A percentile compares a stretch with the other conserved stretches of the same genome.
Conservation (phyloP, 2,113 vertebrate genomes). For the Neodontobutis hainanensis region DNA sequence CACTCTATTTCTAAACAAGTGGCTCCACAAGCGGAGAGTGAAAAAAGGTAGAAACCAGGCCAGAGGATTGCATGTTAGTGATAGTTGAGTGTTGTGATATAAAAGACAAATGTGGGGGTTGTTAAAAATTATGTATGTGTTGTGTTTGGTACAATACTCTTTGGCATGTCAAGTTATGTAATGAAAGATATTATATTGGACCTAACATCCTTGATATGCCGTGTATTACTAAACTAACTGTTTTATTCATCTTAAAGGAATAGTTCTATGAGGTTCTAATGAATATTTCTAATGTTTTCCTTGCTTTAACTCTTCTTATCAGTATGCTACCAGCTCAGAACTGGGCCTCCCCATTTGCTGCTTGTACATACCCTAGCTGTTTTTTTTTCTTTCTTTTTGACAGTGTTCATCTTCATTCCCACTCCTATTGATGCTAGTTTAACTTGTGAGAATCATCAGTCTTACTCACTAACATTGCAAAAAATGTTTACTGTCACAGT, state of each 20-base stretch:
- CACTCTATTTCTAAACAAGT: slow-evolving; percentile 20
- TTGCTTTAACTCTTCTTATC: no score
- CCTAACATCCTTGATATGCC: neutral
- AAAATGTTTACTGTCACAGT: no score
- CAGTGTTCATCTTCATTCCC: no score
- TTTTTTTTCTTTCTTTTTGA: no score
- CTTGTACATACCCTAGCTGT: no score
- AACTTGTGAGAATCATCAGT: no score
- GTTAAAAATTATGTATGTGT: neutral
- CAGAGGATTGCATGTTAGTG: neutral
- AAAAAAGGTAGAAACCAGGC: neutral
- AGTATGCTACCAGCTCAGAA: no score
- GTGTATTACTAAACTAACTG: no score
- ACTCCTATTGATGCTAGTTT: no score
- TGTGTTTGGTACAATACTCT: neutral
- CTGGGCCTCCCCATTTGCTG: no score
- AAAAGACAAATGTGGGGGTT: neutral
- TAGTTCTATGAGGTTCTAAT: neutral
- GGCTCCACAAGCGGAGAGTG: slow-evolving; percentile 9
- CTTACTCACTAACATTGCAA: no score
- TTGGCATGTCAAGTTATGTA: neutral
- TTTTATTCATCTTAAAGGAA: neutral
- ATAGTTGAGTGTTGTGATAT: slow-evolving; percentile 5
- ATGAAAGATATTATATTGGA: neutral
- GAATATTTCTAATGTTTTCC: no score